Base-by-base conservation (phyloP, 1,140 invertebrate genomes). In the Anoplolepis gracilipes region DNA sequence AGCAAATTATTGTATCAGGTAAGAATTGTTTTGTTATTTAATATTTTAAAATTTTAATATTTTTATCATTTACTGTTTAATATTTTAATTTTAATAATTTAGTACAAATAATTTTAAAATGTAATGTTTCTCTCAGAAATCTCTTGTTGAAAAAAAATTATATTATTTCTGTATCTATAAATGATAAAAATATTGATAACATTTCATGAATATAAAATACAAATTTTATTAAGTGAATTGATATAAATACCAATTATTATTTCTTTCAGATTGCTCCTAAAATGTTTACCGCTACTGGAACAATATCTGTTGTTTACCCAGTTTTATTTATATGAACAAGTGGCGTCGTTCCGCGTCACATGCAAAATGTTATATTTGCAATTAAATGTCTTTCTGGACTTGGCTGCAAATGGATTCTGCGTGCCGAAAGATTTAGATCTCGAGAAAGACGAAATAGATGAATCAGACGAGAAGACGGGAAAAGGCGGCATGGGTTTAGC, bases 351-450 rank as follows among this genome's bases (percentile, higher is more conserved):
- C 90, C 96, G 98, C 87, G 95, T 97, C 0, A 97, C 97, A 3
- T 97, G 97, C 79, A 99, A 99, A 95, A 96, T 99, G 92, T 94
- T 97, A 8, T 98, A 97, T 5, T 96, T 98, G 1, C 95, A 99
- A 39, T 93, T 98, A 28, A 97, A 97, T 72, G 96, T 99, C 8
- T 99, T 99, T 92, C 96, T 97, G 0, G 97, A 99, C 85, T 95
- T 99, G 2, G 96, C 97, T 28, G 95, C 96, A 42, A 99, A 99
- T 95, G 99, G 99, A 61, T 99, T 99, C 94, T 99, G 99, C 92
- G 96, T 98, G 70, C 98, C 99, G 16, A 96, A 97, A 28, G 98
- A 99, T 92, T 94, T 97, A 4, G 94, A 96, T 89, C 92, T 96
- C 16, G 96, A 97, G n/a, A 96, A 97, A 92, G 96, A 96, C 82